Evolutionary conservation across 2,113 vertebrate genomes (phyloP).

Genomic region (Platysteira castanea): DNA sequence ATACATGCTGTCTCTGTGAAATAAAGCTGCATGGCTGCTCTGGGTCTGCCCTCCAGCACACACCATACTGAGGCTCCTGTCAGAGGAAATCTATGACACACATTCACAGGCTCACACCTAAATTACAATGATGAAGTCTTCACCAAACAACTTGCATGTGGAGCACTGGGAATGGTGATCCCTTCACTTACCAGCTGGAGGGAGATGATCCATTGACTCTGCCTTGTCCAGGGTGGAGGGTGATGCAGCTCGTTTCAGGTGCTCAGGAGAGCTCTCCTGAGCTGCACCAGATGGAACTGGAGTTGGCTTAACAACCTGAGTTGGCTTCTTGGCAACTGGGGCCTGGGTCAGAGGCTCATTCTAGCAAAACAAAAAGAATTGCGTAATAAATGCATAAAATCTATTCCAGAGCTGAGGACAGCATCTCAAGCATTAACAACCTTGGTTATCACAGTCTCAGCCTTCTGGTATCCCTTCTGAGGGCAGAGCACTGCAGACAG

Average conservation of each 20-base stretch:
- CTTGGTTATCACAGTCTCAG: not conserved
- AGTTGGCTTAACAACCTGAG: conserved; percentile 61
- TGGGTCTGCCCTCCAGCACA: not conserved
- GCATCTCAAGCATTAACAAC: not conserved
- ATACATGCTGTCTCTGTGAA: not conserved
- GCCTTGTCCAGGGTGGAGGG: not conserved
- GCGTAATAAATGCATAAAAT: not conserved
- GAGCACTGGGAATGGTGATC: not conserved
- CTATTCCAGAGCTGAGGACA: not conserved
- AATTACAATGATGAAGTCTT: not conserved
- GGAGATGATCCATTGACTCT: conserved; percentile 48
- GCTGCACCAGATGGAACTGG: conserved; percentile 8
- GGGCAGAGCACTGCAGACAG: not conserved
- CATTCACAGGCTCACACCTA: not conserved
- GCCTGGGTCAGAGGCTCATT: conserved; percentile 59
- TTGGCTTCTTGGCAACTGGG: conserved; percentile 68
- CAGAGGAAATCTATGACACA: not conserved
- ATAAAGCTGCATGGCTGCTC: not conserved
- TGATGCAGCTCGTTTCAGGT: not conserved
- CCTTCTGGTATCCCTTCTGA: not conserved
- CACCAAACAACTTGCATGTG: not conserved
- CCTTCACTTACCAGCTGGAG: conserved; percentile 61
- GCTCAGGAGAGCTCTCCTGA: conserved; percentile 24
- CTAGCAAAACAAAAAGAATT: conserved; percentile 47
- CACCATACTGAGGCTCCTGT: not conserved